These are phyloP conservation scores for Lucinisca nassula DNA, from an alignment of 2,888 invertebrate genomes.

Conservation along the genomic window DNA sequence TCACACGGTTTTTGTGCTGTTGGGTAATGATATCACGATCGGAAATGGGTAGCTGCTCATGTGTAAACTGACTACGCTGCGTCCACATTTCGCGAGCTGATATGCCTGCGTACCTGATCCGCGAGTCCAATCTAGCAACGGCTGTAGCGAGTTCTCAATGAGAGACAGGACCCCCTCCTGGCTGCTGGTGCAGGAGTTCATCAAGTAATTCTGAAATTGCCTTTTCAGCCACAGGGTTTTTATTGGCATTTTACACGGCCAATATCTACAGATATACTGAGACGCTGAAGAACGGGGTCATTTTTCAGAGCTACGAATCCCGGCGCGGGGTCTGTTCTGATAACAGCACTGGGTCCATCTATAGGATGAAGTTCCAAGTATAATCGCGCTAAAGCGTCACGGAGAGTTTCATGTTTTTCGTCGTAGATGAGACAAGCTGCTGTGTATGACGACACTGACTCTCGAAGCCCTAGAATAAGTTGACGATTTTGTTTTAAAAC, in stretches of 20 bases:
- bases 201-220: no score
- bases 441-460: constrained; percentile 27
- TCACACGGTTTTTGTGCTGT: constrained; percentile 12
- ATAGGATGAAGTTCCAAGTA: background rate
- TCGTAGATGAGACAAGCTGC: constrained; percentile 22
- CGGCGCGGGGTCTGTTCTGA: constrained; percentile 20
- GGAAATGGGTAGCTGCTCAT: constrained; percentile 17
- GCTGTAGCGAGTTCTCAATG: no score
- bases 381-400: constrained; percentile 26
- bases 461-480: constrained; percentile 44
- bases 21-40: constrained; percentile 26
- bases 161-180: no score
- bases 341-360: constrained; percentile 9
- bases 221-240: background rate
- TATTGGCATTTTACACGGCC: constrained; percentile 19
- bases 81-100: constrained; percentile 43
- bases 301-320: constrained; percentile 6
- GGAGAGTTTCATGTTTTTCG: constrained; percentile 4
- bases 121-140: no score
- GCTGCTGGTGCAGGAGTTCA: no score
- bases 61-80: constrained; percentile 33
- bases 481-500: constrained; percentile 65
- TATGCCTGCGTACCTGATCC: no score
- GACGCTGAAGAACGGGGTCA: background rate
- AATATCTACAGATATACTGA: constrained; percentile 14